These are phyloP conservation scores for Pristionchus maxplancki DNA, from an alignment of 2,888 invertebrate species.

Conservation along the genomic window DNA sequence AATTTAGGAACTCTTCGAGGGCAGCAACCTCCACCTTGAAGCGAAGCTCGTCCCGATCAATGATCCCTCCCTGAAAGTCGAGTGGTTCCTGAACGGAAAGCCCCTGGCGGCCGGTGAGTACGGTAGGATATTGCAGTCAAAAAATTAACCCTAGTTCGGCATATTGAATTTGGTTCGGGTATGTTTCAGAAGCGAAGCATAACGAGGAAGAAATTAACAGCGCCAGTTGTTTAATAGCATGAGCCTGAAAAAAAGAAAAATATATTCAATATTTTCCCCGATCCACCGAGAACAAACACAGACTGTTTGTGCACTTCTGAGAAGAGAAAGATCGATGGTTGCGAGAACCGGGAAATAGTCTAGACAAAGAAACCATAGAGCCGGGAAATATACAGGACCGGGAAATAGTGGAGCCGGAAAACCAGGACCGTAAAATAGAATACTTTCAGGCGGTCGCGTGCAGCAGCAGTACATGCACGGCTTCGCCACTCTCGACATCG, in stretches of 20 bases:
- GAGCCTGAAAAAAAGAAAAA: background rate
- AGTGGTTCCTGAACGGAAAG: slow-evolving; percentile 94
- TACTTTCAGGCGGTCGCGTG: slow-evolving; percentile 65
- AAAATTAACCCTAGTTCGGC: background rate
- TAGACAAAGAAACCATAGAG: background rate
- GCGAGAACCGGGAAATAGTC: background rate
- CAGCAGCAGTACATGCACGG: slow-evolving; percentile 88
- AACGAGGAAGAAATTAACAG: background rate
- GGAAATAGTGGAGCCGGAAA: background rate
- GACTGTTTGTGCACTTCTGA: background rate
- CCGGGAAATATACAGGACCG: background rate
- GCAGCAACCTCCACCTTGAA: slow-evolving; percentile 94
- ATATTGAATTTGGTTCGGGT: background rate
- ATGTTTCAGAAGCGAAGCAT: background rate
- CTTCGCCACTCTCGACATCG: slow-evolving; percentile 94
- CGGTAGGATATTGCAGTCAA: background rate
- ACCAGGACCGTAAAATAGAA: background rate
- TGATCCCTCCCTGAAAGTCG: slow-evolving; percentile 92
- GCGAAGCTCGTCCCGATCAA: slow-evolving; percentile 94
- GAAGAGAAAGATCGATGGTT: too few species aligned
- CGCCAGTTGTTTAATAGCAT: background rate
- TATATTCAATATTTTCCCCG: background rate
- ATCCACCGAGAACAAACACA: background rate
- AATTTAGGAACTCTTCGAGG: slow-evolving; percentile 92
- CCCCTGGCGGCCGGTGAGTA: slow-evolving; percentile 59